Conservation (phyloP, 2,797 vertebrate genomes). For the Takifugu ocellatus region DNA sequence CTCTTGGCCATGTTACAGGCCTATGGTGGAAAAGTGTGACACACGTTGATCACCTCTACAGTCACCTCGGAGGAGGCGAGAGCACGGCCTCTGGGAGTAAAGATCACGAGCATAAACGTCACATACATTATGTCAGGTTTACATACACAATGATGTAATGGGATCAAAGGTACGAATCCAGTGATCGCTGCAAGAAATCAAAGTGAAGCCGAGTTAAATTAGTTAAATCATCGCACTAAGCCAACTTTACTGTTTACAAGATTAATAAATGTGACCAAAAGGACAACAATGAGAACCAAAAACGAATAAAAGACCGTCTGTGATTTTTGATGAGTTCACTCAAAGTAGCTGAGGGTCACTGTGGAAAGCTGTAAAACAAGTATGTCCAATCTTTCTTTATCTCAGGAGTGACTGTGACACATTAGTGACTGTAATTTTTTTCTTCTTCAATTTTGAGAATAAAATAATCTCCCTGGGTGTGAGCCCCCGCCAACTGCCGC, state of each 20-base stretch:
- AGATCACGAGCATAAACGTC: slow-evolving; percentile 3
- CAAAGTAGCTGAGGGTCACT: too few species aligned
- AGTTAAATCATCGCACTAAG: too few species aligned
- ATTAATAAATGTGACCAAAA: too few species aligned
- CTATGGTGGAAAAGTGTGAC: not conserved
- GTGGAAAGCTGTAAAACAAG: not conserved
- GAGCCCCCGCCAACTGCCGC: slow-evolving; percentile 51
- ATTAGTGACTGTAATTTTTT: slow-evolving; percentile 37
- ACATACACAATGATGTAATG: too few species aligned
- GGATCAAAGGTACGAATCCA: too few species aligned
- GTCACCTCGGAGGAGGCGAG: slow-evolving; percentile 7
- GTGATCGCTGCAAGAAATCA: too few species aligned
- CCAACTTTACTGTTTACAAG: too few species aligned
- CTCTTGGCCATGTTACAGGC: slow-evolving; percentile 40
- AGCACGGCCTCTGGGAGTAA: not conserved
- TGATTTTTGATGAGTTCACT: too few species aligned
- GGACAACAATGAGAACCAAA: too few species aligned
- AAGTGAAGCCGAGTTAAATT: too few species aligned
- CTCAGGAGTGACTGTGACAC: slow-evolving; percentile 48
- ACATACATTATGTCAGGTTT: too few species aligned
- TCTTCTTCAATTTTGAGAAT: slow-evolving; percentile 19
- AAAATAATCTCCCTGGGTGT: slow-evolving; percentile 24
- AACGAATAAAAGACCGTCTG: too few species aligned
- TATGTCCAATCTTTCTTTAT: slow-evolving; percentile 33
- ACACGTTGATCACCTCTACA: slow-evolving; percentile 2